These are phyloP conservation scores for Mastomys coucha DNA, from an alignment of 2,113 vertebrate species.

Conservation along the genomic window DNA sequence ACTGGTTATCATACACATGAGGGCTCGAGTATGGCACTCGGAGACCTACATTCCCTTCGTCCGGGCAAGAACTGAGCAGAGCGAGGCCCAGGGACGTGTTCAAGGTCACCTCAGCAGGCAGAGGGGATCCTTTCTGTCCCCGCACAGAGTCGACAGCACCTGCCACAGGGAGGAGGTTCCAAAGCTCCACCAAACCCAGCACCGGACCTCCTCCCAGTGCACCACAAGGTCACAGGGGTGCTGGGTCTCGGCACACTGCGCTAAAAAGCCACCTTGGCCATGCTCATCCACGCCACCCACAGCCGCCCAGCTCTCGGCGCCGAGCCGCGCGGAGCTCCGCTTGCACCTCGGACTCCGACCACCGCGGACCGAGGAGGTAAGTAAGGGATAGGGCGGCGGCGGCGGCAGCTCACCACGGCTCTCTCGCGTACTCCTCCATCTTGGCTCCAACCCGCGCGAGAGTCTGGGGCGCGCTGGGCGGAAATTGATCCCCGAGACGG, in stretches of 20 bases:
- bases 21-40: neutral
- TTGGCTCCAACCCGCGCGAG: slow-evolving; percentile 80
- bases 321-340: neutral
- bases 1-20: neutral
- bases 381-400: neutral
- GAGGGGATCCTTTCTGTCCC: neutral
- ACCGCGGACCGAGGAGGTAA: neutral
- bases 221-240: slow-evolving; percentile 50
- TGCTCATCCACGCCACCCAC: neutral
- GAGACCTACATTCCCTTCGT: neutral
- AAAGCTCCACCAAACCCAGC: too few relatives aligned
- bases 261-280: neutral
- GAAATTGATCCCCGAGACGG: slow-evolving; percentile 46
- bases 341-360: neutral
- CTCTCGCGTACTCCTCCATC: slow-evolving; percentile 98
- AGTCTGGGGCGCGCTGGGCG: slow-evolving; percentile 17
- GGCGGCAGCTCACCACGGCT: slow-evolving; percentile 92
- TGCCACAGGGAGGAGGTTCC: neutral
- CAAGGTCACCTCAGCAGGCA: slow-evolving; percentile 55
- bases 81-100: neutral
- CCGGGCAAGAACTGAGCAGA: neutral
- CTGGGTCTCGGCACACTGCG: neutral
- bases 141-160: neutral
- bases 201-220: neutral
- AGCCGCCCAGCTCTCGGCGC: neutral